Evolutionary conservation across 2,797 vertebrate species (phyloP).

Genomic region (Hydrocynus forskahlii): DNA sequence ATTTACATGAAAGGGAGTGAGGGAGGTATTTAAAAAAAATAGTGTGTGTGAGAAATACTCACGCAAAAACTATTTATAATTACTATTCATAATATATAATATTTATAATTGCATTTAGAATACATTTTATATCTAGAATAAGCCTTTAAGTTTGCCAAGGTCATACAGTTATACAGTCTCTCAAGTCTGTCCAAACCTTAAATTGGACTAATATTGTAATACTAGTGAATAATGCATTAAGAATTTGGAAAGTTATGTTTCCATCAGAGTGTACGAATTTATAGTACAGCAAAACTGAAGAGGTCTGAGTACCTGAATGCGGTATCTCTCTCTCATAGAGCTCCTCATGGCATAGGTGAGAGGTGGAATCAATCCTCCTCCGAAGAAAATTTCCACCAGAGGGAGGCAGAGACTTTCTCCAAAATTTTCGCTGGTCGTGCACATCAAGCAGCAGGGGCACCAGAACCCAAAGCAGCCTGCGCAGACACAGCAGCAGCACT

Average conservation of each 20-base stretch:
- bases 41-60: no score
- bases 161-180: no score
- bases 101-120: no score
- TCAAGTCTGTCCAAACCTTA: no score
- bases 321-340: constrained; percentile 64
- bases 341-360: constrained; percentile 58
- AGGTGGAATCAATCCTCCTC: constrained; percentile 24
- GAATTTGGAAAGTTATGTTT: background rate
- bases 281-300: background rate
- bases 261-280: background rate
- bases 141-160: no score
- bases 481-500: background rate
- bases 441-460: constrained; percentile 65
- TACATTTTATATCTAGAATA: no score
- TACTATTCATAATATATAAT: no score
- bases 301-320: constrained; percentile 54
- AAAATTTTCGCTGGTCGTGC: constrained; percentile 59
- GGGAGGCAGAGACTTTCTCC: constrained; percentile 70
- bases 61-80: no score
- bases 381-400: constrained; percentile 56
- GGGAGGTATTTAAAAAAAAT: no score
- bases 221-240: background rate
- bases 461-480: constrained; percentile 69
- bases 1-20: no score
- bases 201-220: background rate